Conservation (phyloP, 2,113 vertebrate species). For the Gadus macrocephalus region DNA sequence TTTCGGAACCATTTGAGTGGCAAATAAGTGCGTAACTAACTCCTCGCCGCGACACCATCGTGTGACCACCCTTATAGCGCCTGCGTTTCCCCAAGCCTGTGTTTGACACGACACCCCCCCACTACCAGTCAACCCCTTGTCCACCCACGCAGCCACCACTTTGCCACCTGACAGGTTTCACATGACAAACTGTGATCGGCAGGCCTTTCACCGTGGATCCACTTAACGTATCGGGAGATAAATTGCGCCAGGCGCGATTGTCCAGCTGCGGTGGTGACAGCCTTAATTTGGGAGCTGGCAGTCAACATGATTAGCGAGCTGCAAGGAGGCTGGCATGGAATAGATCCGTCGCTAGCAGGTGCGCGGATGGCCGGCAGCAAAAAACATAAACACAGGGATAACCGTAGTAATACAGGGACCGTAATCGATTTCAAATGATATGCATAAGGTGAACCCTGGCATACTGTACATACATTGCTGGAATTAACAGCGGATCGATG, state of each 20-base stretch:
- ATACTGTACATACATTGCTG: background rate
- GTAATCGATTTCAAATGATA: too few species aligned
- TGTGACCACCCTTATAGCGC: too few species aligned
- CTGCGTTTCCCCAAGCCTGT: too few species aligned
- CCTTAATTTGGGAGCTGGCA: constrained; percentile 64
- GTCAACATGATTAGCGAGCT: constrained; percentile 66
- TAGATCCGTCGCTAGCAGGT: background rate
- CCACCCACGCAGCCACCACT: background rate
- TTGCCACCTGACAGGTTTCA: constrained; percentile 9
- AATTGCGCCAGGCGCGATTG: constrained; percentile 36
- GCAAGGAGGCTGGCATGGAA: constrained; percentile 25
- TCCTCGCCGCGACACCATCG: too few species aligned
- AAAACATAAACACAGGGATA: background rate
- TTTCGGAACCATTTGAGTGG: too few species aligned
- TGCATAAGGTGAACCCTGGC: background rate
- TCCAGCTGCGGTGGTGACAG: constrained; percentile 62
- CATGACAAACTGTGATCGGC: constrained; percentile 48
- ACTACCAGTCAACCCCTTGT: too few species aligned
- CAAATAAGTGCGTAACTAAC: too few species aligned
- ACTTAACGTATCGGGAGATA: constrained; percentile 53
- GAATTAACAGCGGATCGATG: background rate
- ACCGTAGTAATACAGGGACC: background rate
- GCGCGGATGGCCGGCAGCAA: background rate
- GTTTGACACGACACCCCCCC: background rate
- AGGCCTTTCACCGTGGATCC: constrained; percentile 48